Evolutionary conservation across 1,140 invertebrate genomes (phyloP).

Genomic region (Plectus sambesii): DNA sequence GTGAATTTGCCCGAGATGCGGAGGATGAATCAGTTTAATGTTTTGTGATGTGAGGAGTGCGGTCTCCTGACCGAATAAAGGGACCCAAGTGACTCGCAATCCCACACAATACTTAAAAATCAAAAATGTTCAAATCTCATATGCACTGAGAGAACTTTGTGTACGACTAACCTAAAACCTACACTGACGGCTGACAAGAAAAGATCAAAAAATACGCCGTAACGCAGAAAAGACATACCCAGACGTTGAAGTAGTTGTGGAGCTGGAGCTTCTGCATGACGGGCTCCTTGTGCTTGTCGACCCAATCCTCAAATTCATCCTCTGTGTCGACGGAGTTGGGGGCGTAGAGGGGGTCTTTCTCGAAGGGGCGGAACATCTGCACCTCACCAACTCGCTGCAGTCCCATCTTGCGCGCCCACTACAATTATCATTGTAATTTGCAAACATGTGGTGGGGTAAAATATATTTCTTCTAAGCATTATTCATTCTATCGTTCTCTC

Average conservation of each 20-base stretch:
- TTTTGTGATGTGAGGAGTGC: no score
- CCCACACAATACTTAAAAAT: background rate
- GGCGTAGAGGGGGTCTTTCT: slow-evolving; percentile 44
- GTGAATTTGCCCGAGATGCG: no score
- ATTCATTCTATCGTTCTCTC: no score
- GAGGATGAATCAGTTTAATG: no score
- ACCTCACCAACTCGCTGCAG: slow-evolving; percentile 42
- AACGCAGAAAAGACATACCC: no score
- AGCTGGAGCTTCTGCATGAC: slow-evolving; percentile 44
- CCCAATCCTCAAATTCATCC: slow-evolving; percentile 46
- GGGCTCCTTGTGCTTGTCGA: slow-evolving; percentile 43
- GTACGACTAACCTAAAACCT: slow-evolving; percentile 1
- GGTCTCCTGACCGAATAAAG: no score
- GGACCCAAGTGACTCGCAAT: no score
- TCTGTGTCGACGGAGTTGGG: slow-evolving; percentile 42
- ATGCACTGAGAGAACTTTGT: background rate
- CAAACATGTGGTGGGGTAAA: no score
- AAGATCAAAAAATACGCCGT: background rate
- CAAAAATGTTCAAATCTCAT: slow-evolving; percentile 5
- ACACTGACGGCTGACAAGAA: slow-evolving; percentile 1
- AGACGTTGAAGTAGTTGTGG: slow-evolving; percentile 45
- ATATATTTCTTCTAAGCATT: no score
- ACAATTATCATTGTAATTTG: no score
- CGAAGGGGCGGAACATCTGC: slow-evolving; percentile 42
- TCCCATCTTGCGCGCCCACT: slow-evolving; percentile 45